These are phyloP conservation scores for Pteronotus mesoamericanus DNA, from an alignment of 2,797 vertebrate species.

Conservation along the genomic window DNA sequence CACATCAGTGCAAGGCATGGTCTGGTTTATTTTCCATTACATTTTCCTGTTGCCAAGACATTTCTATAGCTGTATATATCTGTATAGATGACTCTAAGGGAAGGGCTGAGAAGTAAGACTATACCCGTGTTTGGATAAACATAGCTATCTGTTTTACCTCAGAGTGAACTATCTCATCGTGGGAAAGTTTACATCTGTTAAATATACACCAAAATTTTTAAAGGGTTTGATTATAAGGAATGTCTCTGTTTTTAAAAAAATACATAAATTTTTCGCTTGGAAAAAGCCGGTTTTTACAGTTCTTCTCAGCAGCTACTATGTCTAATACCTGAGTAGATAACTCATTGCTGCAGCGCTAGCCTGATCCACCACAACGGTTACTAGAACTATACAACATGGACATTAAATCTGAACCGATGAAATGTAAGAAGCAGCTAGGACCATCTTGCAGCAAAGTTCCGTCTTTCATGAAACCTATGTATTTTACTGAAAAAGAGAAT, in stretches of 20 bases:
- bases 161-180: conserved; percentile 2
- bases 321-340: not conserved
- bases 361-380: not conserved
- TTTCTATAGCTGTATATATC: not conserved
- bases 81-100: not conserved
- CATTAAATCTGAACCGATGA: not conserved
- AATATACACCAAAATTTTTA: not conserved
- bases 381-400: not conserved
- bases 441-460: not conserved
- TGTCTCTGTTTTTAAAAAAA: not conserved
- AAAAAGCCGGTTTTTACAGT: not conserved
- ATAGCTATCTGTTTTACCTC: conserved; percentile 25
- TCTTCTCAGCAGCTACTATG: not conserved
- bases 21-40: conserved; percentile 21
- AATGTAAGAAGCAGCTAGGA: not conserved
- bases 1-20: not conserved
- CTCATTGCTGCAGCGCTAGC: not conserved
- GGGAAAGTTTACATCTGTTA: conserved; percentile 4
- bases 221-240: conserved; percentile 18
- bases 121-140: conserved; percentile 5
- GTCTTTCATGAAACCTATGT: not conserved
- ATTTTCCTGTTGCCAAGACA: conserved; percentile 15
- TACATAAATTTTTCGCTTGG: not conserved
- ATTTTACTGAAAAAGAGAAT: not conserved
- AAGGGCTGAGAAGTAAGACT: not conserved